phyloP scores from a whole-genome alignment of 2,888 invertebrate species.

The Labia minor region DNA sequence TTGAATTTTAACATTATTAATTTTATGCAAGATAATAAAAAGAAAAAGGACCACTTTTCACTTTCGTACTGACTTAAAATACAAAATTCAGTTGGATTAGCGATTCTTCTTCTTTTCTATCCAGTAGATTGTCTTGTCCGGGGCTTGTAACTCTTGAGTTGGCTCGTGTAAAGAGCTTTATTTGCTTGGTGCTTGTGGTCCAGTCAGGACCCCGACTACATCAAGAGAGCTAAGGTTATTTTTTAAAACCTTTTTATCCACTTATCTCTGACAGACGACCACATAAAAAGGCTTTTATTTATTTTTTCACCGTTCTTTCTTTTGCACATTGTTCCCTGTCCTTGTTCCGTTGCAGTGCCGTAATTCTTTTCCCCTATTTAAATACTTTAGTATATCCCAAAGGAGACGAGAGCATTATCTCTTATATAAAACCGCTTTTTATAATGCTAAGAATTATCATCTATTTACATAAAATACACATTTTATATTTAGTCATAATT shows the following conservation, averaged over 20 bases:
- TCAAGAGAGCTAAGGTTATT: background rate
- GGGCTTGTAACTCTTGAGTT: no score
- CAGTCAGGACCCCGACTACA: background rate
- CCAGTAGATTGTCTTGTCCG: no score
- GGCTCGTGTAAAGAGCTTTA: no score
- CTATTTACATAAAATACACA: slow-evolving; percentile 13
- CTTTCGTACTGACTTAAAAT: no score
- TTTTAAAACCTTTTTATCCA: slow-evolving; percentile 7
- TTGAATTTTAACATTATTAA: no score
- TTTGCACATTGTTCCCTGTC: slow-evolving; percentile 7
- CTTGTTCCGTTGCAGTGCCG: background rate
- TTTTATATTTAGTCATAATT: slow-evolving; percentile 13
- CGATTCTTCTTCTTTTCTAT: no score
- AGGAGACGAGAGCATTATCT: background rate
- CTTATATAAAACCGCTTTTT: slow-evolving; percentile 13
- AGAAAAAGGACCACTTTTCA: no score
- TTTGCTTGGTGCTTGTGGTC: background rate
- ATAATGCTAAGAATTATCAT: slow-evolving; percentile 13
- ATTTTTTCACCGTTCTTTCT: background rate
- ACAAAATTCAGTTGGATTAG: no score
- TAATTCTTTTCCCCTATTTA: slow-evolving; percentile 13
- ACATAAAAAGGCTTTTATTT: slow-evolving; percentile 13
- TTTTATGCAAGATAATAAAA: no score
- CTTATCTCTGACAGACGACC: slow-evolving; percentile 13
- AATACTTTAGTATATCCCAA: slow-evolving; percentile 13